A percentile compares a stretch with the other conserved stretches of the same genome.
Evolutionary conservation across 2,888 invertebrate genomes (phyloP).

Genomic region (Netelia inedita): DNA sequence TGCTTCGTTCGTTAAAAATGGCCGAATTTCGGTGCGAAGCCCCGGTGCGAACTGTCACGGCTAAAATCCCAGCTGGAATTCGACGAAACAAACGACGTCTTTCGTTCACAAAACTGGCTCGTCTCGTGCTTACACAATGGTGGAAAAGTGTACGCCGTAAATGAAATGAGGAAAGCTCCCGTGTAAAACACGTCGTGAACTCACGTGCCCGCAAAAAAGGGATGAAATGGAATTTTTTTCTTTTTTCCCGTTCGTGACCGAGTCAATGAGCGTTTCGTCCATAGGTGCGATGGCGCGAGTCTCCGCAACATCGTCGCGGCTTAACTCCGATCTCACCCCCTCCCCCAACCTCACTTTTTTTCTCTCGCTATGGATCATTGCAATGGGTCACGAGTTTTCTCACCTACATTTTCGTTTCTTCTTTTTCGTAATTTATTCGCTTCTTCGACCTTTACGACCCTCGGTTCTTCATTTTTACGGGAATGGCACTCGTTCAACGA

Average conservation of each 20-base stretch:
- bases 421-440: constrained; percentile 10
- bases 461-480: neutral
- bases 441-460: neutral
- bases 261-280: constrained; percentile 77
- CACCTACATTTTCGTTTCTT: constrained; percentile 59
- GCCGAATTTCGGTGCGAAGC: constrained; percentile 15
- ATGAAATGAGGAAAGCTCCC: constrained; percentile 43
- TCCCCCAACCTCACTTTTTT: constrained; percentile 47
- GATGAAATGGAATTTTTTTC: constrained; percentile 58
- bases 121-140: neutral
- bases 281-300: constrained; percentile 74
- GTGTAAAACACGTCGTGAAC: constrained; percentile 13
- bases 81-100: constrained; percentile 23
- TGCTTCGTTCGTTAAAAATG: constrained; percentile 50
- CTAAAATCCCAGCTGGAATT: constrained; percentile 51
- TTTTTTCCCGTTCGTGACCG: constrained; percentile 79
- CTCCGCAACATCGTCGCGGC: constrained; percentile 79
- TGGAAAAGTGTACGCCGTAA: constrained; percentile 14
- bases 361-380: constrained; percentile 18
- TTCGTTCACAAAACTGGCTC: neutral
- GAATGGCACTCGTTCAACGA: neutral
- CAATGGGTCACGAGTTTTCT: constrained; percentile 32
- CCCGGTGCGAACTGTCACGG: constrained; percentile 1
- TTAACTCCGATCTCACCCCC: constrained; percentile 77
- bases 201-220: constrained; percentile 35